Base-by-base conservation (phyloP, 2,888 invertebrate genomes). In the Pollenia griseotomentosa region DNA sequence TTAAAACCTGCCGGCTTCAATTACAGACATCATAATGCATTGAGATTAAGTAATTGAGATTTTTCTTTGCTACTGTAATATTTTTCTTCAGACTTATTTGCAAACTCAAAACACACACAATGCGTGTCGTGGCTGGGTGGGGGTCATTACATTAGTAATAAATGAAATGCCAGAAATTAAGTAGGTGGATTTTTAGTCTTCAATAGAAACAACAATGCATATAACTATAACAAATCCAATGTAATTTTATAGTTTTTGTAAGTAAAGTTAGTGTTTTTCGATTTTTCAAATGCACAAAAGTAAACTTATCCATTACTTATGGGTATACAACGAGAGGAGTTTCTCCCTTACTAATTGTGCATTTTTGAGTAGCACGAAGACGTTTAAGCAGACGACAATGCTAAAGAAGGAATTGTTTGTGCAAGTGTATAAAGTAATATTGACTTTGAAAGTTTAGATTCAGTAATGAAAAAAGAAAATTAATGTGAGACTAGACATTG, bases 141-240 rank as follows among this genome's bases (percentile, higher is more conserved):
- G 80, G 55, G 51, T 80, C 75, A 75, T 86, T 80, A 70, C 83
- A 77, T 83, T 59, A n/a, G 73, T 80, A 86, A 83, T 77, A 80
- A 83, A 83, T 81, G 83, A 86, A 86, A 86, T 77, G 75, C 66
- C 80, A 83, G 71, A 80, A 83, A 86, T 83, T 83, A 86, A 86
- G 75, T 71, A 83, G 70, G 75, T 75, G 51, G 71, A 51, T 59
- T 74, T 33, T 81, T n/a, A 46, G 46, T 48, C 12, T 59, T 11
- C 44, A 53, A 44, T 11, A 12, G 14, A 8, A 40, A 71, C n/a
- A 63, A 70, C 42, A 61, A 19, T 14, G 7, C 11, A 19, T n/a
- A 23, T 23, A 19, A 1, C 19, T 19, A 23, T 11, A n/a, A 66
- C 48, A 74, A 74, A 51, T 57, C 10, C 66, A 19, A 51, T 68